These are phyloP conservation scores for Anguilla obscura DNA, from an alignment of 2,797 vertebrate species.

Conservation along the genomic window DNA sequence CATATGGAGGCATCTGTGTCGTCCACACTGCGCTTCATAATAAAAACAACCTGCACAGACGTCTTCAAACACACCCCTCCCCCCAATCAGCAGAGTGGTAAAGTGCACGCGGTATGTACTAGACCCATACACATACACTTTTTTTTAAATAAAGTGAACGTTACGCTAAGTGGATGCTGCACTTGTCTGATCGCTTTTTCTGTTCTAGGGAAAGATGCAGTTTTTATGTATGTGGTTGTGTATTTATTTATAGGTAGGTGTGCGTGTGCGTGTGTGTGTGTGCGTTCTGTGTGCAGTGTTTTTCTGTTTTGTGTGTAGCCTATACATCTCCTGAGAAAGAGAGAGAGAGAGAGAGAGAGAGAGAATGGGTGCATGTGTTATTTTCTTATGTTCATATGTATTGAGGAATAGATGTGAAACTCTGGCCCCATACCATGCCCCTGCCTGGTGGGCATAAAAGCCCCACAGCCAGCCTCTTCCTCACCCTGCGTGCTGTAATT, in stretches of 20 bases:
- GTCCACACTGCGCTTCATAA: neutral
- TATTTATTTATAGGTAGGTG: neutral
- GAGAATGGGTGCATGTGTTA: neutral
- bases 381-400: neutral
- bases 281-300: neutral
- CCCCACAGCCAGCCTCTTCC: constrained; percentile 13
- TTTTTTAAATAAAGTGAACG: neutral
- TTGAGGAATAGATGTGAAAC: neutral
- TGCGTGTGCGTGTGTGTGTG: neutral
- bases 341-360: neutral
- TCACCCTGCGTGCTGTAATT: constrained; percentile 15
- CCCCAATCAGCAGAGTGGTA: neutral
- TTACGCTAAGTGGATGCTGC: neutral
- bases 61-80: neutral
- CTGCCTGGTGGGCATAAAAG: neutral
- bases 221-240: neutral
- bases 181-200: neutral
- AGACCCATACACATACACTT: neutral
- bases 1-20: neutral
- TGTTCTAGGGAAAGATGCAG: neutral
- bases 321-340: neutral
- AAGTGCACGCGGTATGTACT: neutral
- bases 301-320: neutral
- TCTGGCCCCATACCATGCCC: neutral
- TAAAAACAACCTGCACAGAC: neutral